phyloP scores from a whole-genome alignment of 2,797 vertebrate genomes.

The Oreonectes daqikongensis region DNA sequence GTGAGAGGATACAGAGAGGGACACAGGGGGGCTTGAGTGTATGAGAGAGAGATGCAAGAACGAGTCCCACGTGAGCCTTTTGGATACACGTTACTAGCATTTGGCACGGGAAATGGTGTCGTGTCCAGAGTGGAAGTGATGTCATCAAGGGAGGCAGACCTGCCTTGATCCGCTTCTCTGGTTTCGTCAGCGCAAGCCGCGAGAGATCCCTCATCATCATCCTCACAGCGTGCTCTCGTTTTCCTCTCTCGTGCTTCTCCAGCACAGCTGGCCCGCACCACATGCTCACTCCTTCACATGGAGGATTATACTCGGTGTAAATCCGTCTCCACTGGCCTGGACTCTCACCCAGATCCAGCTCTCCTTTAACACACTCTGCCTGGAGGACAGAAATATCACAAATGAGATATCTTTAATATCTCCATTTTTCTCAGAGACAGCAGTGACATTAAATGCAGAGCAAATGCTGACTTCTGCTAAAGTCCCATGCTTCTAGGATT shows the following conservation, averaged over 20 bases:
- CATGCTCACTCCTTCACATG: constrained; percentile 78
- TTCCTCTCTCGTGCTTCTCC: constrained; percentile 71
- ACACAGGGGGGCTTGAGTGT: constrained; percentile 41
- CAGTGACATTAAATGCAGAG: background rate
- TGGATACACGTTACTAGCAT: constrained; percentile 20
- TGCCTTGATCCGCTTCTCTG: constrained; percentile 66
- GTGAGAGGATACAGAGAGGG: constrained; percentile 36
- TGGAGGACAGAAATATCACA: background rate
- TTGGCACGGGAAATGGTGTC: constrained; percentile 3
- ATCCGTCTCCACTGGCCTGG: constrained; percentile 71
- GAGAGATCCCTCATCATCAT: constrained; percentile 80
- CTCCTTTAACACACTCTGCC: constrained; percentile 8
- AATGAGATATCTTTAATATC: background rate
- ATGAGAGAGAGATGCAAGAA: constrained; percentile 21
- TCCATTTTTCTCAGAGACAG: background rate
- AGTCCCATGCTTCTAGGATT: background rate
- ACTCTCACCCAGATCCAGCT: constrained; percentile 7
- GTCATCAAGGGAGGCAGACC: constrained; percentile 43
- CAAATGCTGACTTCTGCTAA: constrained; percentile 36
- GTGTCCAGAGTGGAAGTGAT: constrained; percentile 20
- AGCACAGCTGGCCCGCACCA: constrained; percentile 76
- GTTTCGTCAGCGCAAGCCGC: constrained; percentile 61
- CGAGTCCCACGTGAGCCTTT: constrained; percentile 22
- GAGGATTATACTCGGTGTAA: constrained; percentile 74
- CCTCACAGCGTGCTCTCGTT: constrained; percentile 74